Percentiles rank a stretch among this genome's conserved stretches.
phyloP scores from a whole-genome alignment of 37 sponge, comb jelly and placozoan species.

The Spongilla lacustris region DNA sequence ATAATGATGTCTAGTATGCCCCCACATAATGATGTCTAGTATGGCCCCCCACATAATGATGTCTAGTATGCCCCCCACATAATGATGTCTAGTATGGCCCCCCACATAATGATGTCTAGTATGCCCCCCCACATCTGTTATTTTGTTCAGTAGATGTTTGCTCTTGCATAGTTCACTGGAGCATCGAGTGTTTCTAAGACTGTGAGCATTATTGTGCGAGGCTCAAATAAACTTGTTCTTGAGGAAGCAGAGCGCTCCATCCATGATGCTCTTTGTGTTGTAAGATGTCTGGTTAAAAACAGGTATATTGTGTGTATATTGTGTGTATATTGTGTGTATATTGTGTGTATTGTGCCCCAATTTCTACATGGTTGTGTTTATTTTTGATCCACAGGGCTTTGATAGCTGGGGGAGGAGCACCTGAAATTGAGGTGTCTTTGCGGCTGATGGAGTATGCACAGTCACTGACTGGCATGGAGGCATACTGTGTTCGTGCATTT shows the following conservation, averaged over 20 bases:
- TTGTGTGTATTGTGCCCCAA: no score
- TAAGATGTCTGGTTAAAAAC: conserved; percentile 97
- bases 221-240: conserved; percentile 96
- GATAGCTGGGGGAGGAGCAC: conserved; percentile 98
- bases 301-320: conserved; percentile 38
- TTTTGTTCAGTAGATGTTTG: no score
- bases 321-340: not conserved
- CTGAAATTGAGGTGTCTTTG: conserved; percentile 94
- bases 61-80: no score
- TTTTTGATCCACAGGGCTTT: conserved; percentile 64
- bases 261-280: conserved; percentile 98
- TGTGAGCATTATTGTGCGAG: conserved; percentile 88
- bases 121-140: no score
- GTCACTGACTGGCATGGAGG: conserved; percentile 93
- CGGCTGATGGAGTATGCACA: conserved; percentile 87
- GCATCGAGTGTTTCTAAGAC: conserved; percentile 57
- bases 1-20: no score
- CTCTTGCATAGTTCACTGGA: conserved; percentile 80
- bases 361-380: no score
- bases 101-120: no score
- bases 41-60: no score
- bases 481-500: conserved; percentile 93
- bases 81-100: no score
- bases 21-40: no score
- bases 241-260: conserved; percentile 99